Percentiles rank a stretch among this genome's conserved stretches.
Conservation (phyloP, 2,888 invertebrate species). For the Agrotis puta region DNA sequence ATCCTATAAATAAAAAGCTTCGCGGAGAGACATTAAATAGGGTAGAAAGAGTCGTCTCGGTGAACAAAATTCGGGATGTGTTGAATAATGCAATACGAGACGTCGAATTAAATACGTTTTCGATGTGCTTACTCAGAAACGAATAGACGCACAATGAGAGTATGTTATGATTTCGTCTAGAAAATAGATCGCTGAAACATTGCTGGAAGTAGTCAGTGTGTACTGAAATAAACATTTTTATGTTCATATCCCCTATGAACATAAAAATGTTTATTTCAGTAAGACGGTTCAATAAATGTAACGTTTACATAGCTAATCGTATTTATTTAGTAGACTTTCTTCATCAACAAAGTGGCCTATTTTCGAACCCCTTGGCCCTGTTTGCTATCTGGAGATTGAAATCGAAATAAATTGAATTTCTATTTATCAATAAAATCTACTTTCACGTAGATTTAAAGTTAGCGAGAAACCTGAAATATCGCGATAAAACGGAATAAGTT, state of each 20-base stretch:
- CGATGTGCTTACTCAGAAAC: slow-evolving; percentile 34
- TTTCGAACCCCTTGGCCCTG: slow-evolving; percentile 6
- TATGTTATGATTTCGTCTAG: slow-evolving; percentile 6
- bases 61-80: slow-evolving; percentile 40
- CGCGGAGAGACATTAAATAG: slow-evolving; percentile 5
- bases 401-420: slow-evolving; percentile 54
- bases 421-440: slow-evolving; percentile 45
- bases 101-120: slow-evolving; percentile 34
- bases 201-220: background rate
- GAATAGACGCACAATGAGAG: slow-evolving; percentile 15
- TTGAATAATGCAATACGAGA: slow-evolving; percentile 50
- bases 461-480: slow-evolving; percentile 11
- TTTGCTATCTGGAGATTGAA: slow-evolving; percentile 24
- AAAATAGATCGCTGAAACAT: slow-evolving; percentile 5
- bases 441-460: slow-evolving; percentile 20
- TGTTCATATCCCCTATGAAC: too few relatives aligned
- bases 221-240: too few relatives aligned
- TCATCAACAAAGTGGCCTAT: slow-evolving; percentile 27
- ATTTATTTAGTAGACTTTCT: slow-evolving; percentile 14
- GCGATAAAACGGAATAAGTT: slow-evolving; percentile 32
- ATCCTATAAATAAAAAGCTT: slow-evolving; percentile 10
- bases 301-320: slow-evolving; percentile 5
- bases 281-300: slow-evolving; percentile 9
- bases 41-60: slow-evolving; percentile 10
- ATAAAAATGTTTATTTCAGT: background rate